Base-by-base conservation (phyloP, 37 sponge, comb jelly and placozoan species). In the Cliona cf. orientalis region DNA sequence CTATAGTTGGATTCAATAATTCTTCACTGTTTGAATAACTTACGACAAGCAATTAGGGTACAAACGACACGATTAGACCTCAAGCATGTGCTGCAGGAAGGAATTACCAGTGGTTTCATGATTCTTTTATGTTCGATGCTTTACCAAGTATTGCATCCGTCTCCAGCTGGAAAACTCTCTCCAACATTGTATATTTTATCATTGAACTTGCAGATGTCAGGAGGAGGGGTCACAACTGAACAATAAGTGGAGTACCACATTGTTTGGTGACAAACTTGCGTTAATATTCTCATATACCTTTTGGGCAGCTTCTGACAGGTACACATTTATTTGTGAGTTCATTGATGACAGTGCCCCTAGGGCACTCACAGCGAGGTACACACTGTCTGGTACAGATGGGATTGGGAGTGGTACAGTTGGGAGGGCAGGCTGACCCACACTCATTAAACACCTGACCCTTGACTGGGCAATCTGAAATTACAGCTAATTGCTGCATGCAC, bases 361-460 rank as follows among this genome's bases (percentile, higher is more conserved):
- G 71, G 37, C 80, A 80, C 70, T 80, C 31, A 34, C 80, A 80
- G 5, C 80, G 38, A 38, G 70, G 55, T 11, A 80, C 58, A 69
- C 80, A 80, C 70, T 55, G 40, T 5, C 40, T 36, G 4, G 58
- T 69, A 32, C 80, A 80, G 25, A 66, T 4, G 3, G 70, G 69
- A 34, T 68, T 34, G 19, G 70, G 80, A 25, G 23, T 69, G 37
- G 55, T 69, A 34, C 80, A 80, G 12, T 55, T 80, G 7, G 80
- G 70, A 38, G 80, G 68, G 34, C 80, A 80, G 7, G 80, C 80
- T 55, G 80, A 80, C 31, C 80, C 80, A 69, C 80, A 80, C 5
- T 22, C 11, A 23, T 34, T 80, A 42, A 69, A 80, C 9, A 80
- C 17, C 41, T 80, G 80, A 22, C 69, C 69, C n/a, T 37, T 31